Percentiles rank a stretch among this genome's conserved stretches.
These are phyloP conservation scores for Diplosoma virens DNA, from an alignment of 23 tunicate species.

Conservation along the genomic window DNA sequence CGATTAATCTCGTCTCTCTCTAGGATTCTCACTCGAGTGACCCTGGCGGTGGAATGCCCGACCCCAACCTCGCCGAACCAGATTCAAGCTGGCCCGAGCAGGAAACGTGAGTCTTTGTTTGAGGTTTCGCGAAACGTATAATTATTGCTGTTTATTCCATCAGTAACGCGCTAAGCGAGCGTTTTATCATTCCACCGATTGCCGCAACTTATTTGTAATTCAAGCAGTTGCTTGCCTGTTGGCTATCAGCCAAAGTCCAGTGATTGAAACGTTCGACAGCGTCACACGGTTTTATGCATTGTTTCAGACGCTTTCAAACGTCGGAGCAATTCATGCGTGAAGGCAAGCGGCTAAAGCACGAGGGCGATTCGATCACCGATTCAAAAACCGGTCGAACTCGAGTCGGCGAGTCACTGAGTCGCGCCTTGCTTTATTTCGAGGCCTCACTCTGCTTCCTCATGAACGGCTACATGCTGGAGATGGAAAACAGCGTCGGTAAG, in stretches of 20 bases:
- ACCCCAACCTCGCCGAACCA: slow-evolving; percentile 15
- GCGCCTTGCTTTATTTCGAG: slow-evolving; percentile 76
- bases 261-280: too few relatives aligned
- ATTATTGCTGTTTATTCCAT: too few relatives aligned
- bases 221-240: too few relatives aligned
- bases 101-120: slow-evolving; percentile 54
- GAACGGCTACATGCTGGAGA: slow-evolving; percentile 76
- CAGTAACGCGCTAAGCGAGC: background rate
- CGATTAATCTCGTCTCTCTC: too few relatives aligned
- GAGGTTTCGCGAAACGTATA: too few relatives aligned
- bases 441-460: slow-evolving; percentile 72
- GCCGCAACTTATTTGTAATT: too few relatives aligned
- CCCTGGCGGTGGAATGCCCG: background rate
- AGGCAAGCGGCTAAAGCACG: slow-evolving; percentile 71
- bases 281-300: too few relatives aligned
- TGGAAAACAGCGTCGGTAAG: slow-evolving; percentile 55
- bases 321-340: slow-evolving; percentile 76
- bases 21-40: background rate
- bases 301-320: slow-evolving; percentile 42
- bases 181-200: too few relatives aligned
- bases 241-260: too few relatives aligned
- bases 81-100: slow-evolving; percentile 88
- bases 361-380: slow-evolving; percentile 64
- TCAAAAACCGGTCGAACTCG: slow-evolving; percentile 50
- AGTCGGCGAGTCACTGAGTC: slow-evolving; percentile 50